Base-by-base conservation (phyloP, 2,113 vertebrate genomes). In the Beaufortia kweichowensis region DNA sequence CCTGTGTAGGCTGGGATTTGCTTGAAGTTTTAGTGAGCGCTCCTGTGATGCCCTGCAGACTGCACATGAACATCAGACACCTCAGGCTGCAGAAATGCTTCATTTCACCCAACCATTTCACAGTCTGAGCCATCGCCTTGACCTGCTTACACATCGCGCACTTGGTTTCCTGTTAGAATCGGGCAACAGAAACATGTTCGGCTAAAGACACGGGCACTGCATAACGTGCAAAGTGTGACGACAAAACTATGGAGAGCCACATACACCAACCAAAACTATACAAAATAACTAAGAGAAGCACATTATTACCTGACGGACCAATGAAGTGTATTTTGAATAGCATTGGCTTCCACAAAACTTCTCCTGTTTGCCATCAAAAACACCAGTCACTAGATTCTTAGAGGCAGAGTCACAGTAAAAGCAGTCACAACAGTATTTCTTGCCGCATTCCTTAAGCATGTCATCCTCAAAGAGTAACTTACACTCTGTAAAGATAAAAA, bases 301-400 rank as follows among this genome's bases (percentile, higher is more conserved):
- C 24, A 46, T 14, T 19, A 85, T 87, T 89, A 98, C 97, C 85
- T 99, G 95, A 87, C 94, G 97, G 90, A 96, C 95, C 63, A 99
- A 88, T 87, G 95, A 91, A 19, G 94, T 96, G 81, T 94, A 96
- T 56, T 94, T 95, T 63, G 94, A 95, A 87, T 95, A 90, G 88
- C 97, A 99, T 0, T 94, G 93, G 56, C 96, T 95, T 0, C 95
- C 95, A 84, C 97, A 99, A 86, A 99, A 99, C 41, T 98, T 95
- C 86, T 98, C 94, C 0, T 88, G 87, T 9, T 93, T 93, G 2
- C 92, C 94, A 28, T 91, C 94, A 79, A 96, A 94, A 78, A 91
- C 92, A 39, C 92, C 94, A 50, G 93, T 94, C 79, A 97, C 89
- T 85, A 96, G 73, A 82, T 92, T 93, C 82, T 93, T 92, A 55